A percentile compares a stretch with the other conserved stretches of the same genome.
Evolutionary conservation across 30 jellyfish, hydroid and myxozoan genomes (phyloP).

Genomic region (Rhopilema esculentum): DNA sequence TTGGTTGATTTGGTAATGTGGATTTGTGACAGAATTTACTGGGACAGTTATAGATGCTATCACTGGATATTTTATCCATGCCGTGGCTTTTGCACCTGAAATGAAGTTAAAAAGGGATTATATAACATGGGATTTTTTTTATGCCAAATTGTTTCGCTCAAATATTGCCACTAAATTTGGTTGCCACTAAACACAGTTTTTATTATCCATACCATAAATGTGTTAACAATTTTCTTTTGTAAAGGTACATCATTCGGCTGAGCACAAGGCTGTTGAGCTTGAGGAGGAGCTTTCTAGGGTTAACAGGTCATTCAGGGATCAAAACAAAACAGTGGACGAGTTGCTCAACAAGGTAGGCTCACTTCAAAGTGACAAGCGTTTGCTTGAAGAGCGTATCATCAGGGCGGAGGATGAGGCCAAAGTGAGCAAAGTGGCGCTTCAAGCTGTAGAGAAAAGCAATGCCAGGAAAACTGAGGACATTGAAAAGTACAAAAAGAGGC

Average conservation of each 20-base stretch:
- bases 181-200: no score
- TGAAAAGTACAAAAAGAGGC: conserved; percentile 57
- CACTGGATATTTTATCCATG: no score
- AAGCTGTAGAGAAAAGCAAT: conserved; percentile 61
- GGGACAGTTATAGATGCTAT: no score
- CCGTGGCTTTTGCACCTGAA: no score
- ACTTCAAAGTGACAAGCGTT: conserved; percentile 73
- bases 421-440: conserved; percentile 60
- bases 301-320: conserved; percentile 71
- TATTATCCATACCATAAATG: no score
- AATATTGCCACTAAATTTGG: no score
- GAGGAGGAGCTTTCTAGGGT: conserved; percentile 70
- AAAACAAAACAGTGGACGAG: conserved; percentile 76
- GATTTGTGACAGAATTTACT: no score
- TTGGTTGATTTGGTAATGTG: no score
- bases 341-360: conserved; percentile 71
- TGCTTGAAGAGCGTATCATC: conserved; percentile 59
- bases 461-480: conserved; percentile 62
- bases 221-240: background rate
- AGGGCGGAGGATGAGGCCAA: conserved; percentile 73
- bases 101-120: no score
- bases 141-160: no score
- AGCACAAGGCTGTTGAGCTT: conserved; percentile 49
- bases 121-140: no score
- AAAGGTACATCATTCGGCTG: conserved; percentile 61